Evolutionary conservation across 1,140 invertebrate species (phyloP).

Genomic region (Drosophila lini): DNA sequence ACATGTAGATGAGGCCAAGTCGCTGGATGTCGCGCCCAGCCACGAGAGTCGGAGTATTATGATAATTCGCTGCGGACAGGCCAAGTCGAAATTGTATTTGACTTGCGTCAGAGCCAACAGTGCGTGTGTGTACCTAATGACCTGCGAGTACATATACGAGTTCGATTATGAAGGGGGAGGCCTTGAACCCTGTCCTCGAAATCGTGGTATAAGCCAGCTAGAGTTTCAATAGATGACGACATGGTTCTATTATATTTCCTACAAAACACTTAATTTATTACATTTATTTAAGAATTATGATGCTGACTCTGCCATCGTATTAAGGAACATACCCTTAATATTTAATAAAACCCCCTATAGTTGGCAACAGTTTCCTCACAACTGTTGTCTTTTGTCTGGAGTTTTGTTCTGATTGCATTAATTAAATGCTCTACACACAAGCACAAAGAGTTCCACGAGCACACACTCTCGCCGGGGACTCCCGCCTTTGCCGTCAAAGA

Average conservation of each 20-base stretch:
- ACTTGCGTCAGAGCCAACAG: conserved; percentile 27
- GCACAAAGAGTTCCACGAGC: background rate
- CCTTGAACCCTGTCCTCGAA: conserved; percentile 14
- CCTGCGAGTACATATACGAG: background rate
- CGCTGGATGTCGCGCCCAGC: conserved; percentile 1
- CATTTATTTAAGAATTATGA: background rate
- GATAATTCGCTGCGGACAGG: conserved; percentile 61
- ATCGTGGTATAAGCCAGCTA: background rate
- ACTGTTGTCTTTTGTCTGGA: conserved; percentile 53
- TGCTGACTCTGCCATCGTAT: background rate
- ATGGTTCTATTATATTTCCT: background rate
- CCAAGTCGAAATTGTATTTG: conserved; percentile 55
- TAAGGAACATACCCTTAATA: background rate
- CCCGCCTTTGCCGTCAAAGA: conserved; percentile 36
- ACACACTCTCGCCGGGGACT: conserved; percentile 3
- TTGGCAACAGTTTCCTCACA: conserved; percentile 22
- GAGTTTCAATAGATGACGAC: background rate
- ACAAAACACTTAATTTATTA: background rate
- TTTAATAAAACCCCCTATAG: background rate
- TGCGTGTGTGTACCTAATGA: conserved; percentile 28
- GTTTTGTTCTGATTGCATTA: conserved; percentile 56
- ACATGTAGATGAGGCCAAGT: conserved; percentile 29
- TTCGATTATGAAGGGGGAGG: conserved; percentile 22
- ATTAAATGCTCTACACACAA: conserved; percentile 46
- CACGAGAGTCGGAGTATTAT: conserved; percentile 25